Percentiles rank a stretch among this genome's conserved stretches.
Evolutionary conservation across 2,797 vertebrate genomes (phyloP).

Genomic region (Acrossocheilus fasciatus): DNA sequence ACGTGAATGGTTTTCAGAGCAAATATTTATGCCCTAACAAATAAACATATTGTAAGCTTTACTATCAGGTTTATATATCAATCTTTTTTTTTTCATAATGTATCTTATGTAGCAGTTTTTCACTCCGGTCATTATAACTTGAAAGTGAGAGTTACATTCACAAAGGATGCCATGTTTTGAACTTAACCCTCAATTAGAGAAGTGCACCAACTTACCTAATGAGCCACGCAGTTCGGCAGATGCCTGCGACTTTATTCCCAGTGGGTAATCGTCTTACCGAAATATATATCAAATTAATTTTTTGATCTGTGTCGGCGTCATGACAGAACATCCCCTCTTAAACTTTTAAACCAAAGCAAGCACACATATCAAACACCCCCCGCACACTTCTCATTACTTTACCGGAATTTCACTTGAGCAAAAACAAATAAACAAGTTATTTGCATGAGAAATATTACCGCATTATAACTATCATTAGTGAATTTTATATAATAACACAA

Average conservation of each 20-base stretch:
- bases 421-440: slow-evolving; percentile 58
- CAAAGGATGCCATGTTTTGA: slow-evolving; percentile 60
- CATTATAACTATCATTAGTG: slow-evolving; percentile 48
- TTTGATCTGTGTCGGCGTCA: slow-evolving; percentile 52
- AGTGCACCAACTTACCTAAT: slow-evolving; percentile 64
- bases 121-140: slow-evolving; percentile 29
- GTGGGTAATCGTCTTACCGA: slow-evolving; percentile 65
- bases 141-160: slow-evolving; percentile 53
- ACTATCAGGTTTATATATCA: background rate
- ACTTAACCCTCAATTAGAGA: slow-evolving; percentile 66
- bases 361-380: slow-evolving; percentile 46
- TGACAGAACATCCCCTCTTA: slow-evolving; percentile 59
- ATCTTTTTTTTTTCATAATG: background rate
- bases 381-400: slow-evolving; percentile 37
- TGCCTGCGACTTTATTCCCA: slow-evolving; percentile 59
- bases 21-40: background rate
- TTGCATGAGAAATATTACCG: slow-evolving; percentile 50
- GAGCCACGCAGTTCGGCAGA: slow-evolving; percentile 62
- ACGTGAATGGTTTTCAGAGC: background rate
- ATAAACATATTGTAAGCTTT: background rate
- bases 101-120: background rate
- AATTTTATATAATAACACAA: slow-evolving; percentile 41
- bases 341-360: slow-evolving; percentile 62
- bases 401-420: slow-evolving; percentile 47
- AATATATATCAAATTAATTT: slow-evolving; percentile 66